Conservation (phyloP, 2,888 invertebrate species). For the Athalia circularis region DNA sequence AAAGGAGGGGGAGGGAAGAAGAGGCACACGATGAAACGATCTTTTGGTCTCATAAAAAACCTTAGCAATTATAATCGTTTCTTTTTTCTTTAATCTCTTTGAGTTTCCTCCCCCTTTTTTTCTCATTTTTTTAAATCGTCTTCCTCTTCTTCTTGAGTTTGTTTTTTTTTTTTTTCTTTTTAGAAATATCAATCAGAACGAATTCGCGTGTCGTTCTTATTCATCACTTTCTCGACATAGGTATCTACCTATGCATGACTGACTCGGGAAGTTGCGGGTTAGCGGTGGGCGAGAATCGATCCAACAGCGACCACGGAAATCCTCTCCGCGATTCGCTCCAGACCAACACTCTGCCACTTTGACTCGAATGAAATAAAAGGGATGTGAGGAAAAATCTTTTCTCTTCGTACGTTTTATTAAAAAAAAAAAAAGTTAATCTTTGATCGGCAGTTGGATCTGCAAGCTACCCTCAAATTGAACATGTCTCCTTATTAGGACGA, state of each 20-base stretch:
- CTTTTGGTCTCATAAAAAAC: no score
- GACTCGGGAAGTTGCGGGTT: slow-evolving; percentile 8
- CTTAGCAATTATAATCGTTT: no score
- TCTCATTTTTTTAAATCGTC: no score
- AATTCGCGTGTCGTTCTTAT: slow-evolving; percentile 7
- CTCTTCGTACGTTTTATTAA: no score
- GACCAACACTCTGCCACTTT: slow-evolving; percentile 9
- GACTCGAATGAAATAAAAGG: not conserved
- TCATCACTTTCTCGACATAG: not conserved
- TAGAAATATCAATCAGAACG: not conserved
- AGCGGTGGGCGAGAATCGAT: slow-evolving; percentile 24
- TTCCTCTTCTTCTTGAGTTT: no score
- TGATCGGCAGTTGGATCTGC: not conserved
- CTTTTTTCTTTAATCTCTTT: no score
- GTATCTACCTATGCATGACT: slow-evolving; percentile 30
- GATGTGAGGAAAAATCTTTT: no score
- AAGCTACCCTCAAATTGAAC: slow-evolving; percentile 12
- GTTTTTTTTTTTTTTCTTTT: not conserved
- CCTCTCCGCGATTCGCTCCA: slow-evolving; percentile 18
- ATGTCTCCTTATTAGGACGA: slow-evolving; percentile 16
- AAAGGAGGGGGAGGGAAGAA: no score
- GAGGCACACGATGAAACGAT: no score
- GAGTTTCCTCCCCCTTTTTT: no score
- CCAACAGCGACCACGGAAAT: slow-evolving; percentile 14
- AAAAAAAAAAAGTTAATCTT: not conserved